Evolutionary conservation across 2,113 vertebrate species (phyloP), one percentile per base, ranked within the genome.

Genomic region (Nibea coibor): DNA sequence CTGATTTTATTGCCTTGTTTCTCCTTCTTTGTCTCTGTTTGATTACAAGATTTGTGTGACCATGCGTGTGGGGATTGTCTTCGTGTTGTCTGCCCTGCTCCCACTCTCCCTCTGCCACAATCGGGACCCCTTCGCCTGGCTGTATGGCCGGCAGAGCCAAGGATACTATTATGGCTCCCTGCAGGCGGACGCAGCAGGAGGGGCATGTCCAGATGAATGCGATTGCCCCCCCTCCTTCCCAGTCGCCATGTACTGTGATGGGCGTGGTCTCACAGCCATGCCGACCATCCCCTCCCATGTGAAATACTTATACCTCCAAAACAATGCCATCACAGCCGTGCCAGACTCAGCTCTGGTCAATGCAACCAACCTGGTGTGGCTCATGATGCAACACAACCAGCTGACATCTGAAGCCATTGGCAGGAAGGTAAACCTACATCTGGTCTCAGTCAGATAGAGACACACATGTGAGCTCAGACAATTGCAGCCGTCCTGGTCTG

Each of bases 281-380:
- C 98, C 98, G 4, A 93, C 94, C 4, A 94, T 99, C 70, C 97
- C 97, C 0, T 96, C 96, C 28, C 94, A 95, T 9, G 96, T 99
- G 91, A 99, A 98, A 72, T 99, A 99, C 0, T 91, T 97, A 69
- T 99, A 99, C 80, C 97, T 99, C 86, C 97, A 99, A 89, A 95
- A 97, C 93, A 99, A 99, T 68, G 96, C 95, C 69, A 95, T 99
- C 87, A 84, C 93, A 0, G 42, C 95, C 59, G 93, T 99, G 81
- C 95, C 97, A 3, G 97, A 99, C 17, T 93, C 95, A 0, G 96
- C 96, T 10, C 96, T 99, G 0, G 94, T 92, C 85, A 99, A 99
- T 0, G 96, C 97, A 90, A 98, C 97, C 0, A 96, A 92, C 58
- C 93, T 99, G 43, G 96, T 97, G 39, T 99, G 98, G 98, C 86